Evolutionary conservation across 1,140 invertebrate genomes (phyloP).

Genomic region (Lamellibrachia luymesi): DNA sequence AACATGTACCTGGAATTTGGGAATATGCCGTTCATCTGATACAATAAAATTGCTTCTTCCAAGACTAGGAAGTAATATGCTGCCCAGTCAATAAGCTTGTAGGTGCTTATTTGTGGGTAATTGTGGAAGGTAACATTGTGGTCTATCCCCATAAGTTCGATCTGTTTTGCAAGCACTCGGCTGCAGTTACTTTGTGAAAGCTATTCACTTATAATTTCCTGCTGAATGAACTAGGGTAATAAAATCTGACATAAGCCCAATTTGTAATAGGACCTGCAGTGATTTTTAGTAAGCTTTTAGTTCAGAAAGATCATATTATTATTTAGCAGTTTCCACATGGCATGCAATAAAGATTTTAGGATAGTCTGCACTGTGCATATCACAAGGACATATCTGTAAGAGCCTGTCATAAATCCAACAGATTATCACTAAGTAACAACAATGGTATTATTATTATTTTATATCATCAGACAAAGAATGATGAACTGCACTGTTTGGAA

Average conservation of each 20-base stretch:
- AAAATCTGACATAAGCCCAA: neutral
- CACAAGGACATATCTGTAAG: neutral
- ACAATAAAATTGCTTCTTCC: no score
- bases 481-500: neutral
- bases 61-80: no score
- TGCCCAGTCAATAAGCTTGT: neutral
- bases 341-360: neutral
- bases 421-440: neutral
- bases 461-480: neutral
- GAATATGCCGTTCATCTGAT: neutral
- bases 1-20: no score
- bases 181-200: neutral
- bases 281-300: neutral
- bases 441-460: neutral
- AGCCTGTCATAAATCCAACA: no score
- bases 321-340: neutral
- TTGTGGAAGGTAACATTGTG: neutral
- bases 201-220: neutral
- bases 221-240: neutral
- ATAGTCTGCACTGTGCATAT: neutral
- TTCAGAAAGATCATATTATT: neutral
- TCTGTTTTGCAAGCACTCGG: neutral
- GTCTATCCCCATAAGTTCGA: neutral
- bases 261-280: neutral
- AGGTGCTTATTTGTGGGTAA: neutral